These are phyloP conservation scores for Heliconius ethilla DNA, from an alignment of 2,888 invertebrate species.

Conservation along the genomic window DNA sequence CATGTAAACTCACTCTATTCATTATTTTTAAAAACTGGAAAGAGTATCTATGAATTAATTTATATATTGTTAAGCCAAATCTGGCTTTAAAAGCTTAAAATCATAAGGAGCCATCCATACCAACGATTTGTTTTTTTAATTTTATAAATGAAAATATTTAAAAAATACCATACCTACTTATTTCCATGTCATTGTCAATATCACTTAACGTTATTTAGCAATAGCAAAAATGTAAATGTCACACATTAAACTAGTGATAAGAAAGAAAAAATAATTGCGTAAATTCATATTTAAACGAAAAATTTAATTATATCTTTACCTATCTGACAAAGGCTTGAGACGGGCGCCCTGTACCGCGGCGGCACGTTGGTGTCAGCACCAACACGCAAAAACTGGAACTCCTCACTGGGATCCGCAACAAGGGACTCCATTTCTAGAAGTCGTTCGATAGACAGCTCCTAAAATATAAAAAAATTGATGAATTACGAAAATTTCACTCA, in stretches of 20 bases:
- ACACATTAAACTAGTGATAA: neutral
- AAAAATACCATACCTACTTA: neutral
- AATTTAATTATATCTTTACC: conserved; percentile 52
- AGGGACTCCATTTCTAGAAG: conserved; percentile 93
- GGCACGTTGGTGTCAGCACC: conserved; percentile 83
- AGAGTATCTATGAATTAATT: neutral
- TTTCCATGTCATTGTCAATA: too few species aligned
- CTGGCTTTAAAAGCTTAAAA: neutral
- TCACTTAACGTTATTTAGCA: neutral
- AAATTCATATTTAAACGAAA: neutral
- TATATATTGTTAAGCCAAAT: neutral
- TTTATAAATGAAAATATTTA: neutral
- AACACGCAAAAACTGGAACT: conserved; percentile 81
- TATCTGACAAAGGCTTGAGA: conserved; percentile 79
- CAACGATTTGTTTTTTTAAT: too few species aligned
- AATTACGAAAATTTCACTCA: neutral
- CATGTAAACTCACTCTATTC: neutral
- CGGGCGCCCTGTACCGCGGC: conserved; percentile 76
- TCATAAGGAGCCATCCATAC: neutral
- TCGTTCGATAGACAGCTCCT: conserved; percentile 96
- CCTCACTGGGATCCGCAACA: conserved; percentile 74
- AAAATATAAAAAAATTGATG: conserved; percentile 43
- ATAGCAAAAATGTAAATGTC: neutral
- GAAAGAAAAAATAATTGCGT: neutral
- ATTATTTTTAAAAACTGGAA: neutral